A percentile compares a stretch with the other conserved stretches of the same genome.
These are phyloP conservation scores for Meandrusa payeni DNA, from an alignment of 2,888 invertebrate species.

Conservation along the genomic window DNA sequence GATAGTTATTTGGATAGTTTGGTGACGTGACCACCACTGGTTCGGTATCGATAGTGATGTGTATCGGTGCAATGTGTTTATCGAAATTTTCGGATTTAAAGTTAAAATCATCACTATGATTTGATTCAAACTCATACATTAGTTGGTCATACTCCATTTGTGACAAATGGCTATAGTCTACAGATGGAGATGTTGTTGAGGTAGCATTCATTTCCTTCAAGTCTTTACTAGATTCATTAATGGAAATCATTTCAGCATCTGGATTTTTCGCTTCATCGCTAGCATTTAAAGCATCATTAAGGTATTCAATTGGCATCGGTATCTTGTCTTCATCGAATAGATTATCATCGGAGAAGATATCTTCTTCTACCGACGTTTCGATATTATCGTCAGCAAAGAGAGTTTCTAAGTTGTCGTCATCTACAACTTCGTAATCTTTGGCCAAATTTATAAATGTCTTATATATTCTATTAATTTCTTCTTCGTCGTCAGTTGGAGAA, in stretches of 20 bases:
- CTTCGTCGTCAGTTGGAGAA: slow-evolving; percentile 22
- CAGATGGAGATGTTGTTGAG: slow-evolving; percentile 18
- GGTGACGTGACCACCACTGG: slow-evolving; percentile 51
- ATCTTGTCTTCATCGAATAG: slow-evolving; percentile 16
- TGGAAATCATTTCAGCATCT: slow-evolving; percentile 21
- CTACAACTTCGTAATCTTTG: slow-evolving; percentile 30
- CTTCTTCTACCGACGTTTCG: slow-evolving; percentile 22
- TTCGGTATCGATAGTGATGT: slow-evolving; percentile 42
- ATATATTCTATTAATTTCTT: slow-evolving; percentile 16
- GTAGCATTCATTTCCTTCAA: not conserved
- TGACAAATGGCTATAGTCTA: slow-evolving; percentile 38
- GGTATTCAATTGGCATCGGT: slow-evolving; percentile 32
- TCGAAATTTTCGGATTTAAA: slow-evolving; percentile 36
- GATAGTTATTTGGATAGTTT: slow-evolving; percentile 51
- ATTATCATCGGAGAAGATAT: slow-evolving; percentile 21
- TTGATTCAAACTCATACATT: slow-evolving; percentile 41
- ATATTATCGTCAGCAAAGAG: slow-evolving; percentile 25
- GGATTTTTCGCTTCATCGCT: slow-evolving; percentile 23
- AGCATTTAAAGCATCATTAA: slow-evolving; percentile 45
- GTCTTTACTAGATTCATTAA: slow-evolving; percentile 16
- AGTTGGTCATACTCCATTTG: slow-evolving; percentile 41
- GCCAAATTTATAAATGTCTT: slow-evolving; percentile 21
- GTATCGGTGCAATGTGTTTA: slow-evolving; percentile 36
- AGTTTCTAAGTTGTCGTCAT: slow-evolving; percentile 29
- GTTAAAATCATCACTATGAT: slow-evolving; percentile 30